Percentiles rank a stretch among this genome's conserved stretches.
These are phyloP conservation scores for Fopius arisanus DNA, from an alignment of 1,140 invertebrate genomes.

Conservation along the genomic window DNA sequence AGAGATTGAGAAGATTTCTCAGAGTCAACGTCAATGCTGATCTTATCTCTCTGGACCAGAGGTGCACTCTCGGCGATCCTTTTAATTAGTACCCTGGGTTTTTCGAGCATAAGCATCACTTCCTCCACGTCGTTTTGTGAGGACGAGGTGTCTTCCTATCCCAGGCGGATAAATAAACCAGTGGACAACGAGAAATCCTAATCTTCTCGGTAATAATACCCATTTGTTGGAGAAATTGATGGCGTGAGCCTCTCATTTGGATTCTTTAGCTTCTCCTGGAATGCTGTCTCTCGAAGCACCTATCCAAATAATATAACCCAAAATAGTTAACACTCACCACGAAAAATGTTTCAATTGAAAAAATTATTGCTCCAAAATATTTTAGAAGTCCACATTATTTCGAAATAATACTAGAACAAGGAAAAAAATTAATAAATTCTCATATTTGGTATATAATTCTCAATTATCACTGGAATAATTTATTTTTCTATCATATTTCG, in stretches of 20 bases:
- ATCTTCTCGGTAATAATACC: slow-evolving; percentile 13
- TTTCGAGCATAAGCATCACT: not conserved
- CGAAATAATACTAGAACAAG: no score
- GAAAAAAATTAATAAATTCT: no score
- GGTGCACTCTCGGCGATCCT: slow-evolving; percentile 44
- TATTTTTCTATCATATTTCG: no score
- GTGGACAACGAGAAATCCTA: not conserved
- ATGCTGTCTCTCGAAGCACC: not conserved
- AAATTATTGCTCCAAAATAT: no score
- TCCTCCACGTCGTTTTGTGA: slow-evolving; percentile 27
- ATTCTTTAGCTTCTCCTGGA: not conserved
- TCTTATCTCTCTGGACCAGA: slow-evolving; percentile 50
- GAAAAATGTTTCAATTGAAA: no score
- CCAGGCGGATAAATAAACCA: slow-evolving; percentile 7
- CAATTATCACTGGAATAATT: no score
- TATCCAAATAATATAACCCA: not conserved
- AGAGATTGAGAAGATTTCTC: slow-evolving; percentile 20
- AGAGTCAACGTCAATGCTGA: slow-evolving; percentile 51
- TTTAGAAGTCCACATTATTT: no score
- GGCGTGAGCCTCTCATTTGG: not conserved
- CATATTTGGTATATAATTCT: no score
- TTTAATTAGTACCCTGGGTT: slow-evolving; percentile 54
- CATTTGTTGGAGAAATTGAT: not conserved
- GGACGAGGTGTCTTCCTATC: slow-evolving; percentile 13
- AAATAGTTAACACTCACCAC: no score